Evolutionary conservation across 2,113 vertebrate genomes (phyloP).

Genomic region (Narcine bancroftii): DNA sequence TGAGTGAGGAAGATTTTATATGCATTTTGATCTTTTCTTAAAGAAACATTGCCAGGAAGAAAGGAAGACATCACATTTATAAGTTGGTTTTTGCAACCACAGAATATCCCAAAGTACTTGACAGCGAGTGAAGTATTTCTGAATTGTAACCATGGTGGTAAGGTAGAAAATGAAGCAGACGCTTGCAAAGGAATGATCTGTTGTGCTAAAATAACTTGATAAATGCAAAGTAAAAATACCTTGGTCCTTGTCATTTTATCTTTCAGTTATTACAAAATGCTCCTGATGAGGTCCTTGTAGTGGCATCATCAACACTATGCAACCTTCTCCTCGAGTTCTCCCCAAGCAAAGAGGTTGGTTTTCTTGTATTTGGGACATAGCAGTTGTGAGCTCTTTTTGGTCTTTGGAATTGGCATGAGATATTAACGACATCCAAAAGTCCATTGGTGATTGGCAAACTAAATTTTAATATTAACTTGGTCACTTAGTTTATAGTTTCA

Average conservation of each 20-base stretch:
- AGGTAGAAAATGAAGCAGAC: not conserved
- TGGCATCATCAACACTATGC: conserved; percentile 97
- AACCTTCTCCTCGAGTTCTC: conserved; percentile 97
- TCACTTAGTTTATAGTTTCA: not conserved
- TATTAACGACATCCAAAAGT: not conserved
- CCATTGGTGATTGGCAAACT: not conserved
- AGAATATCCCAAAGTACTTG: not conserved
- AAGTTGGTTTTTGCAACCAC: not conserved
- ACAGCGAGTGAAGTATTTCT: not conserved
- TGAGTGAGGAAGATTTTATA: not conserved
- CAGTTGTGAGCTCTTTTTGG: not conserved
- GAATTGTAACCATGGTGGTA: not conserved
- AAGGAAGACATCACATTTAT: not conserved
- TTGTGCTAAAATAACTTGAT: not conserved
- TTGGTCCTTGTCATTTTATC: conserved; percentile 39
- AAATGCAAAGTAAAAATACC: conserved; percentile 2
- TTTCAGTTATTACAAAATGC: conserved; percentile 89
- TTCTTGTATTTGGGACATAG: not conserved
- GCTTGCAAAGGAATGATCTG: not conserved
- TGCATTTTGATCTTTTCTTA: not conserved
- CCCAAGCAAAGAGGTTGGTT: conserved; percentile 92
- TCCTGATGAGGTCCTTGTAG: conserved; percentile 91
- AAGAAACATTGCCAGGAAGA: not conserved
- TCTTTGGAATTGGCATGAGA: not conserved
- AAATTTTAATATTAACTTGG: not conserved